Base-by-base conservation (phyloP, 2,888 invertebrate species). In the Drosophila aldrichi region DNA sequence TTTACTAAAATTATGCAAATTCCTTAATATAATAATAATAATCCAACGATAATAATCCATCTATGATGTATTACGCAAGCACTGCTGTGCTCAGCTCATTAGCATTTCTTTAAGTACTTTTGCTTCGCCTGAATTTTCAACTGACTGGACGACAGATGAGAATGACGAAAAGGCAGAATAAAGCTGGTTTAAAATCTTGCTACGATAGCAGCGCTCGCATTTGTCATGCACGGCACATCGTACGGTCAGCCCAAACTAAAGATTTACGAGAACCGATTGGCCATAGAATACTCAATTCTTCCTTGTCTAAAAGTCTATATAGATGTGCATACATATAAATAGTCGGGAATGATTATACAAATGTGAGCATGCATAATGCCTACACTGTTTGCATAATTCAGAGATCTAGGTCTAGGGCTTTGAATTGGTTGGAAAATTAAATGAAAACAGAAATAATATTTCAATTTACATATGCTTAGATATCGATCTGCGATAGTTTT, bases 241-340 rank as follows among this genome's bases (percentile, higher is more conserved):
- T 29, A 29, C 2, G 25, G 44, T 36, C 36, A 29, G 64, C 48
- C 58, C 52, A 54, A 58, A 48, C 36, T 18, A 38, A 52, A 57
- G 64, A 57, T 74, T 74, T 61, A 69, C 67, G 62, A 41, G 46
- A 29, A 8, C 41, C 52, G 72, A 20, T 54, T 12, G 57, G 2
- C 41, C 22, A 54, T 46, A 44, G 60, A 69, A 74, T 74, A 58
- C 51, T 44, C 65, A 66, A 66, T 63, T 75, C 66, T 74, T 75
- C 70, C 70, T 75, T 70, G 70, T 70, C 46, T 14, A 22, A n/a
- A 29, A 1, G 14, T 22, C 36, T 29, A 29, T 10, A 29, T 25
- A 46, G 16, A 46, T 44, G 18, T 8, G 36, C 20, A 36, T 14
- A 20, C n/a, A 36, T 10, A 51, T n/a, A 12, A 32, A 32, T 14